These are phyloP conservation scores for Campylomormyrus numenius DNA, from an alignment of 2,113 vertebrate genomes.

Conservation along the genomic window DNA sequence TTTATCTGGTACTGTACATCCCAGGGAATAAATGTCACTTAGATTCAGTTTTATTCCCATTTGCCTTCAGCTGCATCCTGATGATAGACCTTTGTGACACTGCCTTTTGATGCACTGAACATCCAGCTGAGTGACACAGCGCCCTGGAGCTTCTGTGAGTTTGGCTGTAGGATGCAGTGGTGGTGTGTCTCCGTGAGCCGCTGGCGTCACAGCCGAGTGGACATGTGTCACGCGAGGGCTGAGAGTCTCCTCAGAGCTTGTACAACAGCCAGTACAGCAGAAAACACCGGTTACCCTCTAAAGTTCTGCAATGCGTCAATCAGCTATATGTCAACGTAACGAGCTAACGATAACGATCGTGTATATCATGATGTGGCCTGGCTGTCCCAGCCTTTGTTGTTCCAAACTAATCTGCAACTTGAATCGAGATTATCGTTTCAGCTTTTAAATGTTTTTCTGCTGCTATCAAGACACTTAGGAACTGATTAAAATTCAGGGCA, in stretches of 20 bases:
- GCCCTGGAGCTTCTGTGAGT: background rate
- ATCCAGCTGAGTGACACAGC: background rate
- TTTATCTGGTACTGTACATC: background rate
- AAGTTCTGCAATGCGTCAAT: background rate
- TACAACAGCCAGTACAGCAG: background rate
- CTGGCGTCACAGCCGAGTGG: background rate
- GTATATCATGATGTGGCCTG: background rate
- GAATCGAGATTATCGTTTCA: background rate
- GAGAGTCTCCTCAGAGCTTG: background rate
- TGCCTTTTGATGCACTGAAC: background rate
- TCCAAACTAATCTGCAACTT: background rate
- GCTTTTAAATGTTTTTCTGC: background rate
- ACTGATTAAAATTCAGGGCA: constrained; percentile 14
- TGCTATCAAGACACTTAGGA: background rate
- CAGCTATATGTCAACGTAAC: background rate
- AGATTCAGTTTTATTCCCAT: background rate
- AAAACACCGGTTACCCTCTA: background rate
- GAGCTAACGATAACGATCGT: background rate
- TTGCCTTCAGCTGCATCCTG: background rate
- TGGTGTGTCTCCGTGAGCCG: background rate
- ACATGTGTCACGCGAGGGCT: background rate
- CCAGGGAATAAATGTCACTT: background rate
- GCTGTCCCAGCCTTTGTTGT: background rate
- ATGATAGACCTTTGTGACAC: background rate
- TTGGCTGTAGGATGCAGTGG: background rate